Evolutionary conservation across 2,113 vertebrate genomes (phyloP), one percentile per base, ranked within the genome.

Genomic region (Rhinichthys klamathensis): DNA sequence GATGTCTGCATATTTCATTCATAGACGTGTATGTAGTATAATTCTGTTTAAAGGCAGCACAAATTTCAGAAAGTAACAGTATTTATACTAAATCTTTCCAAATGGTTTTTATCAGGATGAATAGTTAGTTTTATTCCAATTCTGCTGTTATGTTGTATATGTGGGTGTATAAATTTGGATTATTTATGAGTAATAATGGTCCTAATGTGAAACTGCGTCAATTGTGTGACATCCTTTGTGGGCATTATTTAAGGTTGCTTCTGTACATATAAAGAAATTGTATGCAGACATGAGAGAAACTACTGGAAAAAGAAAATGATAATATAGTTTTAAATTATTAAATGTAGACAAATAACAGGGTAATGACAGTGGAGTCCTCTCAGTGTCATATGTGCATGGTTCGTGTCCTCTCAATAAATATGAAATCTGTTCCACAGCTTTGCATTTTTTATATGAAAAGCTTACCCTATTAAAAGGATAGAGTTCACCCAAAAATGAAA

Each of bases 1-100:
- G 90, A 91, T 87, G 88, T 80, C n/a, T n/a, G 18, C 25, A 46
- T 67, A 80, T 78, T 90, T 38, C 73, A 84, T 80, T 69, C 15
- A 54, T 69, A 32, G 74, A 32, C 83, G 82, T 88, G 89, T 87
- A 86, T 15, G 72, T 35, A 44, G 0, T 80, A 54, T 79, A 80
- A 84, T 90, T 91, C 83, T 75, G 83, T 88, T 84, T 51, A 61
- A 85, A 88, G 84, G 82, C 58, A 84, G 89, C 85, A 88, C 30
- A 84, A 70, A 75, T 49, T 58, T 83, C 23, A 69, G 54, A 87
- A 46, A 78, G 84, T 61, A 61, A 80, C 35, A 70, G 83, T 63
- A 23, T 76, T 70, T 85, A 35, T 86, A 82, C 88, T 41, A 65
- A 41, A 87, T 81, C 23, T 87, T 35, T 78, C n/a, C 46, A 77